Conservation (phyloP, 2,113 vertebrate genomes). For the Suncus etruscus region DNA sequence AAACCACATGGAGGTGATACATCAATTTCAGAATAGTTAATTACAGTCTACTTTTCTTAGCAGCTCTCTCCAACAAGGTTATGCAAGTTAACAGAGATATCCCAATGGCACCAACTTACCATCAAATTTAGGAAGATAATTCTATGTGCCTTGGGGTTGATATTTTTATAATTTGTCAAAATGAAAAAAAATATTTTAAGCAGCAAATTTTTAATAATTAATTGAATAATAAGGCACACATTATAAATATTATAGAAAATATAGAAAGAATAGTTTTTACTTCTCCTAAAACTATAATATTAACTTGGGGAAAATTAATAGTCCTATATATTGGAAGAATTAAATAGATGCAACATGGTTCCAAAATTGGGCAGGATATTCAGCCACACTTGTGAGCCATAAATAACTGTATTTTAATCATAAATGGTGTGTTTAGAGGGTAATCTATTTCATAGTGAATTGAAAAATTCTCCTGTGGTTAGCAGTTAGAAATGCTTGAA, state of each 20-base stretch:
- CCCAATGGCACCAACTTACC: not conserved
- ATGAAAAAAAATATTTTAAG: not conserved
- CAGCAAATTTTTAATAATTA: not conserved
- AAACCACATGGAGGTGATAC: slow-evolving; percentile 63
- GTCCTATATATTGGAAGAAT: not conserved
- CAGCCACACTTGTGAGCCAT: not conserved
- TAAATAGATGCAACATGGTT: not conserved
- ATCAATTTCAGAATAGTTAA: slow-evolving; percentile 75
- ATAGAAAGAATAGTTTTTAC: not conserved
- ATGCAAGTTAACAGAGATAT: not conserved
- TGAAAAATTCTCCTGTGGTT: not conserved
- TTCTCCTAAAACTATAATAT: not conserved
- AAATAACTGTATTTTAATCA: not conserved
- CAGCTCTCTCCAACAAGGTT: slow-evolving; percentile 55
- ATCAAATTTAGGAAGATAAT: slow-evolving; percentile 47
- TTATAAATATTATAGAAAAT: not conserved
- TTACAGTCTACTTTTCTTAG: slow-evolving; percentile 55
- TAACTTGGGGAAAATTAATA: slow-evolving; percentile 27
- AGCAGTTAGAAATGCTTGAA: not conserved
- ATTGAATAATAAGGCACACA: not conserved
- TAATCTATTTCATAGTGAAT: not conserved
- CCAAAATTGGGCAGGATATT: not conserved
- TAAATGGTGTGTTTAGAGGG: not conserved
- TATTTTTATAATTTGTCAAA: slow-evolving; percentile 41
- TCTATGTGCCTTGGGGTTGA: not conserved